Evolutionary conservation across 37 sponge, comb jelly and placozoan genomes (phyloP).

Genomic region (Eunapius fragilis): DNA sequence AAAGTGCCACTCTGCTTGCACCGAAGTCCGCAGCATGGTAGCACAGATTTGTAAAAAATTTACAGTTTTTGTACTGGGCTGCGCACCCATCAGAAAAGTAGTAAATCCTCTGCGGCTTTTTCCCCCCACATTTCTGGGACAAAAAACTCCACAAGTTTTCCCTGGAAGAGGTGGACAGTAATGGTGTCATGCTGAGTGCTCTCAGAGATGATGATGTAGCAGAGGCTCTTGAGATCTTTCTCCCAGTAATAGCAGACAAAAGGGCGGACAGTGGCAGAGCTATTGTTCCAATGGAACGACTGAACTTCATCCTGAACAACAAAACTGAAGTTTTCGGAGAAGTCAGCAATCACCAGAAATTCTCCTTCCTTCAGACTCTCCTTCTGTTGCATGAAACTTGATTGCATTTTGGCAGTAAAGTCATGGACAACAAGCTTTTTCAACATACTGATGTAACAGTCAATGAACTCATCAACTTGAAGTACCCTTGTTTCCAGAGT

Average conservation of each 20-base stretch:
- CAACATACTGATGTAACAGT: not conserved
- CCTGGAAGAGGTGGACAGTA: slow-evolving; percentile 30
- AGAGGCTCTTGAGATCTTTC: slow-evolving; percentile 14
- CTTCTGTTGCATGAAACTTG: slow-evolving; percentile 10
- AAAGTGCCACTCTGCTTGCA: slow-evolving; percentile 19
- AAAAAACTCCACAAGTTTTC: too few species aligned
- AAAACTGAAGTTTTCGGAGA: slow-evolving; percentile 61
- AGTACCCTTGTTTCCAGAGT: slow-evolving; percentile 30
- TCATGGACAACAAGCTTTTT: slow-evolving; percentile 14
- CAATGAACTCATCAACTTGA: slow-evolving; percentile 46
- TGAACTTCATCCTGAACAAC: slow-evolving; percentile 56
- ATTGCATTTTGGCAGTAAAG: slow-evolving; percentile 38
- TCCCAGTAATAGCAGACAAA: slow-evolving; percentile 33
- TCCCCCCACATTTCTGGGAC: too few species aligned
- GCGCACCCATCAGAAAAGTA: too few species aligned
- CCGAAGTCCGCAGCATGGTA: slow-evolving; percentile 7
- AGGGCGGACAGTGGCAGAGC: slow-evolving; percentile 60
- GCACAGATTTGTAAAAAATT: slow-evolving; percentile 12
- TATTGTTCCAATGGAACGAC: slow-evolving; percentile 65
- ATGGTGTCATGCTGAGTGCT: slow-evolving; percentile 50
- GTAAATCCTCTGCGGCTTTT: too few species aligned
- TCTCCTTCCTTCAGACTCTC: slow-evolving; percentile 26
- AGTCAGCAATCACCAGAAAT: slow-evolving; percentile 42
- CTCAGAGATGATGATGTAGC: slow-evolving; percentile 48
- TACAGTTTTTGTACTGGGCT: too few species aligned